phyloP scores from a whole-genome alignment of 2,888 invertebrate genomes.

The Arrhopalites spinosus region DNA sequence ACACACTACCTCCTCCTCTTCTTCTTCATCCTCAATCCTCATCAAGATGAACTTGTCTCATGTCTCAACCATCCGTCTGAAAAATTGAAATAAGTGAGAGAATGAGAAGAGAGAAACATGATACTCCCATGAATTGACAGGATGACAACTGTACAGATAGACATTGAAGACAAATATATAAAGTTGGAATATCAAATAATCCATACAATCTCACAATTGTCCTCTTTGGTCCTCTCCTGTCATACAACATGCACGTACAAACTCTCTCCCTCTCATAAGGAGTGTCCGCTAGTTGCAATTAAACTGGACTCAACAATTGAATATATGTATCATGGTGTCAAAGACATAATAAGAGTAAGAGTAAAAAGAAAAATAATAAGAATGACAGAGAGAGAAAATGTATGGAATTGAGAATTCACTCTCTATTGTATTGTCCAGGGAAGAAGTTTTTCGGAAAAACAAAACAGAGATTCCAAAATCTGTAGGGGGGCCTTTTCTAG shows the following conservation, averaged over 20 bases:
- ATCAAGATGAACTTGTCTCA: background rate
- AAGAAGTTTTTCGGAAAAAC: conserved; percentile 47
- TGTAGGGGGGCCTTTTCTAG: conserved; percentile 56
- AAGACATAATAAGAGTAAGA: background rate
- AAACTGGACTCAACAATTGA: conserved; percentile 7
- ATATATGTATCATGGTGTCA: background rate
- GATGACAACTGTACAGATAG: too few species aligned
- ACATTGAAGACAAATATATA: background rate
- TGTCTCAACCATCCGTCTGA: background rate
- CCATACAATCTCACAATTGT: background rate
- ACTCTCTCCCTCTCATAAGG: background rate
- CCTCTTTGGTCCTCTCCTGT: background rate
- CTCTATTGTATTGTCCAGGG: conserved; percentile 28
- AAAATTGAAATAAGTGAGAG: too few species aligned
- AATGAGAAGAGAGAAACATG: too few species aligned
- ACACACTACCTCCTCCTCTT: background rate
- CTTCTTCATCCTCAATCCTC: background rate
- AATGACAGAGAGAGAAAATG: conserved; percentile 3
- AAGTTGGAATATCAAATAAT: background rate
- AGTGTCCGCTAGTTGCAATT: conserved; percentile 26
- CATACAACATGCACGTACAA: background rate
- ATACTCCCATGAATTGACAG: too few species aligned
- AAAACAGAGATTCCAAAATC: conserved; percentile 56
- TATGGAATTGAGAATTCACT: conserved; percentile 14
- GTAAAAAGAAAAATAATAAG: background rate